Conservation (phyloP, 2,888 invertebrate species). For the Pantelozetes paolii region DNA sequence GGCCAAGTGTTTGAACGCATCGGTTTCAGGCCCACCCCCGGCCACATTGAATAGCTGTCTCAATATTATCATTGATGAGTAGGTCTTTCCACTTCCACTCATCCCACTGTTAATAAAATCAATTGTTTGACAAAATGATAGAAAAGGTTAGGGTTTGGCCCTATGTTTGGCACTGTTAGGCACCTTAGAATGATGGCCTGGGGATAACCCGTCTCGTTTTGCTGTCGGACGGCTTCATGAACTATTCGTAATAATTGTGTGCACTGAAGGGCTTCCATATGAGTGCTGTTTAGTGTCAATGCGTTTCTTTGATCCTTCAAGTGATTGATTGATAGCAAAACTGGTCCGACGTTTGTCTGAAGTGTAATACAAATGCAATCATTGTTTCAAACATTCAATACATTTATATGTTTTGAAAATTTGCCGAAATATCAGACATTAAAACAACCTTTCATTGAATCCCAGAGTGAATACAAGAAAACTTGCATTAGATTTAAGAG, state of each 20-base stretch:
- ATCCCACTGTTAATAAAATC: constrained; percentile 58
- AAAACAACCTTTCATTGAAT: no score
- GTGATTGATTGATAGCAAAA: constrained; percentile 81
- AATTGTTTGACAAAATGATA: neutral
- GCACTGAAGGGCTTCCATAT: constrained; percentile 61
- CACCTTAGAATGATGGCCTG: constrained; percentile 88
- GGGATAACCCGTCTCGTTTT: constrained; percentile 90
- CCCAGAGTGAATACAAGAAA: no score
- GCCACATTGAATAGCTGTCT: constrained; percentile 87
- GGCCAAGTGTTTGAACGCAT: constrained; percentile 90
- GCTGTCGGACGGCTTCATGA: constrained; percentile 84
- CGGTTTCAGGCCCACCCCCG: constrained; percentile 89
- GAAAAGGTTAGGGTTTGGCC: no score
- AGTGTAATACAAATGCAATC: constrained; percentile 16
- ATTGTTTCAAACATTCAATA: neutral
- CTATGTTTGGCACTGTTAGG: no score
- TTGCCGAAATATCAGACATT: no score
- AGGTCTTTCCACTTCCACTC: constrained; percentile 89
- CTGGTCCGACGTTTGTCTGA: constrained; percentile 89
- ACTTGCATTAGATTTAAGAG: no score
- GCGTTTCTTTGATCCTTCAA: constrained; percentile 82
- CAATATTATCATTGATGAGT: constrained; percentile 82
- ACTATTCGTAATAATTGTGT: constrained; percentile 82
- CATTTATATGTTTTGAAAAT: neutral
- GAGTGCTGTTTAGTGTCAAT: constrained; percentile 74